Evolutionary conservation across 2,888 invertebrate species (phyloP), one percentile per base, ranked within the genome.

Genomic region (Ophioninae sp.): DNA sequence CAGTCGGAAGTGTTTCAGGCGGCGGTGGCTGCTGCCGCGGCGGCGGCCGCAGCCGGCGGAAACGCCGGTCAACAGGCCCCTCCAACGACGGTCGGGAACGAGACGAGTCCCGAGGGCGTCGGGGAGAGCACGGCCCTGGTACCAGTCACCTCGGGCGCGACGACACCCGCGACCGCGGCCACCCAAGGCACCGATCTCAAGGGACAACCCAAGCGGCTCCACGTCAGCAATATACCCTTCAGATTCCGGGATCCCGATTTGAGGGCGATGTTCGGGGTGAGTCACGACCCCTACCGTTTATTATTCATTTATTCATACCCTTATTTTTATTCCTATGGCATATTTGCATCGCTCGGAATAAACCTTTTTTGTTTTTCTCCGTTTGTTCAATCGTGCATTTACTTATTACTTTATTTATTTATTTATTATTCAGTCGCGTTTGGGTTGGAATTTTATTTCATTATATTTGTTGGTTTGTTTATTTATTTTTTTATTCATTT

Each of bases 201-300:
- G 93, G 94, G 95, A 91, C 97, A 97, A 93, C 98, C 97, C 89
- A 99, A 99, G 94, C 95, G 99, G 93, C 95, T 99, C 90, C 99
- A 99, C 94, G 99, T 99, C 93, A 99, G 99, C 92, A 99, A 99
- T 95, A 99, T 99, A 95, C 99, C 99, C 91, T 99, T 99, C 95
- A 95, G 99, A 93, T 99, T 99, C 95, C 96, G 99, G 94, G 99
- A 99, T 95, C 99, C 99, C 86, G 99, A 99, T 94, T 96, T 99
- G 88, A 96, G 99, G 94, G 97, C 98, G 90, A 98, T 99, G 97
- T 98, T 99, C 94, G 99, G 98, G 95, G 99, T 99, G 94, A 96
- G 98, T 96, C 51, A 17, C 51, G 13, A 10, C 3, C 13, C 51
- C 17, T 17, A 10, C 51, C 30, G 3, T 51, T 5, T 5, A 13